Percentiles rank a stretch among this genome's conserved stretches.
These are phyloP conservation scores for Oryzias sinensis DNA, from an alignment of 2,797 vertebrate genomes.

Conservation along the genomic window DNA sequence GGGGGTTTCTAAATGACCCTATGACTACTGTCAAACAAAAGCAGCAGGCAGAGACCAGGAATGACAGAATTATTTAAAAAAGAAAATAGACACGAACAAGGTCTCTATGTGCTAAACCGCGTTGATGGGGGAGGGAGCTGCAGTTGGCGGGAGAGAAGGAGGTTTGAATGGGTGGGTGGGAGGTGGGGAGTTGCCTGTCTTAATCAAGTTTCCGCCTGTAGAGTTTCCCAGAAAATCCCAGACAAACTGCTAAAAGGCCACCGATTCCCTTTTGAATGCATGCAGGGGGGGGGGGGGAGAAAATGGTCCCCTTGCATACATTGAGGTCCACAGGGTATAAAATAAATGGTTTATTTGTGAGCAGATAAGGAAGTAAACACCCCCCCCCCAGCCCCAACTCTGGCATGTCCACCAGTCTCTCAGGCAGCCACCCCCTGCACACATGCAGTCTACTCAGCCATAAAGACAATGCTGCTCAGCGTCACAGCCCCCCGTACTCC, in stretches of 20 bases:
- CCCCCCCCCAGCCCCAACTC: conserved; percentile 45
- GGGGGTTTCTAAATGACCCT: conserved; percentile 56
- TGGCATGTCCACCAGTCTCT: conserved; percentile 51
- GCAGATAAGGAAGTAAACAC: conserved; percentile 17
- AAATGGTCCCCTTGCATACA: no score
- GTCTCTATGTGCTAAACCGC: conserved; percentile 50
- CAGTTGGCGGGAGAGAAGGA: conserved; percentile 42
- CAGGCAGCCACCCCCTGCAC: conserved; percentile 46
- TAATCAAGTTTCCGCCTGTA: conserved; percentile 55
- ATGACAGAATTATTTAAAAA: conserved; percentile 33
- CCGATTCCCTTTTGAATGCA: conserved; percentile 37
- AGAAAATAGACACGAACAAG: conserved; percentile 59
- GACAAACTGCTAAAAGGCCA: conserved; percentile 34
- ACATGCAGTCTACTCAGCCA: conserved; percentile 74
- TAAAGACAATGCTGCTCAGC: conserved; percentile 67
- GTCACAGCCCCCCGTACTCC: conserved; percentile 39
- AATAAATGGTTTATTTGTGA: neutral
- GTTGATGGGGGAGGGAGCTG: conserved; percentile 49
- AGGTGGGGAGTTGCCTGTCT: conserved; percentile 38
- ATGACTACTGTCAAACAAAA: conserved; percentile 70
- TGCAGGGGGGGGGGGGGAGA: no score
- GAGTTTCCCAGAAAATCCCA: conserved; percentile 13
- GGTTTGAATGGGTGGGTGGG: conserved; percentile 45
- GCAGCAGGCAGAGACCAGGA: conserved; percentile 54
- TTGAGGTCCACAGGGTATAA: no score